A percentile compares a stretch with the other conserved stretches of the same genome.
Conservation (phyloP, 2,113 vertebrate genomes). For the Hemiscyllium ocellatum region DNA sequence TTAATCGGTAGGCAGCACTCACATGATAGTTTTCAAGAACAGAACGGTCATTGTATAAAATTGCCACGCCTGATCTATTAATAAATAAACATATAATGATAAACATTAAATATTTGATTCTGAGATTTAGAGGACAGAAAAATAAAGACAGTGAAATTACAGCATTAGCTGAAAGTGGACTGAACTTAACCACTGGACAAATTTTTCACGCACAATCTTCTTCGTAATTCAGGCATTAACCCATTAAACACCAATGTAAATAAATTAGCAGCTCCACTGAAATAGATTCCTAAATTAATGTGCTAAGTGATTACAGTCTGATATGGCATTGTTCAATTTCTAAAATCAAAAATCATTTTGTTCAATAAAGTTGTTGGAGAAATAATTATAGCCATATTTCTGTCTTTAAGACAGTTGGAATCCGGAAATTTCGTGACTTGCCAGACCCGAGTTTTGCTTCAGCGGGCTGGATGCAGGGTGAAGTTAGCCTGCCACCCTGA, state of each 20-base stretch:
- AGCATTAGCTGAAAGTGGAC: not conserved
- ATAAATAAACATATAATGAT: slow-evolving; percentile 37
- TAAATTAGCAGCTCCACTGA: not conserved
- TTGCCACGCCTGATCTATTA: slow-evolving; percentile 85
- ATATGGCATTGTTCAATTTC: not conserved
- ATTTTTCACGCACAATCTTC: not conserved
- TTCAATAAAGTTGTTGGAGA: not conserved
- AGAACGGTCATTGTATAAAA: slow-evolving; percentile 92
- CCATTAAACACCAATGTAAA: not conserved
- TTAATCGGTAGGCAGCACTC: slow-evolving; percentile 89
- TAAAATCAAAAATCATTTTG: not conserved
- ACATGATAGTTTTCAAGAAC: slow-evolving; percentile 97
- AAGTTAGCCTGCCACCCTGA: not conserved
- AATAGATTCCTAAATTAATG: not conserved
- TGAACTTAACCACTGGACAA: not conserved
- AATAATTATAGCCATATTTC: not conserved
- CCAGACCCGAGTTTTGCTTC: not conserved
- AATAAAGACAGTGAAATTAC: not conserved
- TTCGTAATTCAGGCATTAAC: not conserved
- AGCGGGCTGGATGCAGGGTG: not conserved
- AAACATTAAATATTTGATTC: not conserved
- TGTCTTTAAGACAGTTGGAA: not conserved
- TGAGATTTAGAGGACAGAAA: too few species aligned
- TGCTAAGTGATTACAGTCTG: not conserved
- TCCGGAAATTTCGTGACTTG: not conserved